phyloP scores from a whole-genome alignment of 2,113 vertebrate species.

The Eulemur macaco region DNA sequence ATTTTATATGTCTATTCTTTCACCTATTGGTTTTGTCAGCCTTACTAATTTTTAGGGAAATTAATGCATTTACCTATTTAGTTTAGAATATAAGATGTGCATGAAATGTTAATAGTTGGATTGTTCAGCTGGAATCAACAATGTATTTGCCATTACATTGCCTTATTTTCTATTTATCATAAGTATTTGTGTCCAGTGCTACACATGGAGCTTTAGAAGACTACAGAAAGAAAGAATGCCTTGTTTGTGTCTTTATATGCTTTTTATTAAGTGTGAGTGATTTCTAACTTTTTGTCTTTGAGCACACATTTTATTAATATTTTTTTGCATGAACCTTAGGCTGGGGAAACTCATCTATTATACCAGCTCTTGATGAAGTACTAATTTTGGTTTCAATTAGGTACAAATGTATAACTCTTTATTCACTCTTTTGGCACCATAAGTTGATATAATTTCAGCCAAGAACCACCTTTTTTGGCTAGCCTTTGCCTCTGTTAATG shows the following conservation, averaged over 20 bases:
- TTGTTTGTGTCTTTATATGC: not conserved
- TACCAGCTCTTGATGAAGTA: not conserved
- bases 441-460: slow-evolving; percentile 4
- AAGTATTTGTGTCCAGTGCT: not conserved
- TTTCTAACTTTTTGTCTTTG: not conserved
- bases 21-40: not conserved
- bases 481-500: not conserved
- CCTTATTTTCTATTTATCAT: not conserved
- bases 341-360: not conserved
- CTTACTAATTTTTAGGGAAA: not conserved
- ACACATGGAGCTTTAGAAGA: not conserved
- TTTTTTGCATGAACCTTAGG: not conserved
- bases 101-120: not conserved
- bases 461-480: not conserved
- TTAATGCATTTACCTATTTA: not conserved
- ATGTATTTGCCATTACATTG: not conserved
- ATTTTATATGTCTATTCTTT: not conserved
- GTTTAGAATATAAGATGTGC: not conserved
- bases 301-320: not conserved
- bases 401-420: not conserved
- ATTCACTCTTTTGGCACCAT: not conserved
- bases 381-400: slow-evolving; percentile 29
- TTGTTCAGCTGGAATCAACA: not conserved
- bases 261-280: not conserved
- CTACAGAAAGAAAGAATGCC: not conserved